A percentile compares a stretch with the other conserved stretches of the same genome.
Conservation (phyloP, 2,797 vertebrate species). For the Pangasius krempfi region DNA sequence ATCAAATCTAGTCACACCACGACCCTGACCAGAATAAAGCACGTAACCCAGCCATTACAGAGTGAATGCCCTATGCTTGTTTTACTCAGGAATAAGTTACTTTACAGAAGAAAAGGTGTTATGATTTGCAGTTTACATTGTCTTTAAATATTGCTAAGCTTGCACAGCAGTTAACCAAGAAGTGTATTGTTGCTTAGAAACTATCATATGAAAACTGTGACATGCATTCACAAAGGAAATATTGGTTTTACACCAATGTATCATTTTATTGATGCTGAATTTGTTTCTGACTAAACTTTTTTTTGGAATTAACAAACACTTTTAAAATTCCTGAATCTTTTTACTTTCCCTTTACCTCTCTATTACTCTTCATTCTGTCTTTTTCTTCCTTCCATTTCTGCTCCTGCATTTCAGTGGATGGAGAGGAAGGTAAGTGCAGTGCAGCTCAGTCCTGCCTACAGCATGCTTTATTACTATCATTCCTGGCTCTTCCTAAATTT, state of each 20-base stretch:
- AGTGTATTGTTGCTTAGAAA: neutral
- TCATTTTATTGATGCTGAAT: neutral
- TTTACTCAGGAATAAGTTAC: neutral
- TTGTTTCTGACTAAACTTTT: neutral
- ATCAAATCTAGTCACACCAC: neutral
- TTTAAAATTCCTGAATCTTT: neutral
- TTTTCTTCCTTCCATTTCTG: conserved; percentile 55
- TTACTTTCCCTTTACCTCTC: conserved; percentile 3
- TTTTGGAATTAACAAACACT: neutral
- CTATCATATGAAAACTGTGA: neutral
- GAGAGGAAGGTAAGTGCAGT: conserved; percentile 73
- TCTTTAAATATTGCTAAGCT: neutral
- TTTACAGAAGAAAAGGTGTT: neutral
- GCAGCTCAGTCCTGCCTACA: conserved; percentile 29
- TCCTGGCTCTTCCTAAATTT: conserved; percentile 27
- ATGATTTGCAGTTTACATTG: neutral
- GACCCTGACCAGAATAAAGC: neutral
- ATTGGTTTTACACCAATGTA: neutral
- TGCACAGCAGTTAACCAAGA: neutral
- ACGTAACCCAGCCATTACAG: neutral
- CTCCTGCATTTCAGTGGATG: conserved; percentile 69
- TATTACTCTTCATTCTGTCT: conserved; percentile 48
- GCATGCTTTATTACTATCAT: conserved; percentile 50
- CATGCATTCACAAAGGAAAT: neutral
- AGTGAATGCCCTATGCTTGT: neutral